Conservation (phyloP, 2,888 invertebrate species). For the Caenorhabditis imperialis region DNA sequence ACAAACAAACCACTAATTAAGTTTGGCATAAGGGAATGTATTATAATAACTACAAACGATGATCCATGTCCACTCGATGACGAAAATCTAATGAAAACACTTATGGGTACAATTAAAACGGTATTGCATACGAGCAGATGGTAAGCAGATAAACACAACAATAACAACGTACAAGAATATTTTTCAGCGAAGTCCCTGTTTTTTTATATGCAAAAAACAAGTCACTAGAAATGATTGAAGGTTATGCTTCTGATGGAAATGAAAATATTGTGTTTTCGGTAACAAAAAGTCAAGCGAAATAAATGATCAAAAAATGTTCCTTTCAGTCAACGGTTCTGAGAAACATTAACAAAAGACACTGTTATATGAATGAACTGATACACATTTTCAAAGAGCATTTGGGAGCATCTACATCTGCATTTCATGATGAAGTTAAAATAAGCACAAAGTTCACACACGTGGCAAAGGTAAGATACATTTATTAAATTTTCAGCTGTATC, state of each 20-base stretch:
- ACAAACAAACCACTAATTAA: no score
- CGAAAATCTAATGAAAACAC: constrained; percentile 29
- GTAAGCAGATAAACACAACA: background rate
- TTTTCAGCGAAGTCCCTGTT: constrained; percentile 42
- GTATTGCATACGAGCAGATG: constrained; percentile 30
- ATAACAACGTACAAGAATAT: background rate
- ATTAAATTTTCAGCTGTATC: no score
- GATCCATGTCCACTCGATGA: background rate
- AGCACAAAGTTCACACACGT: constrained; percentile 31
- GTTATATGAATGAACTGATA: constrained; percentile 22
- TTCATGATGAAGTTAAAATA: constrained; percentile 41
- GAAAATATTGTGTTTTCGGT: constrained; percentile 7
- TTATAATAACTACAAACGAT: constrained; percentile 22
- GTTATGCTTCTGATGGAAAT: constrained; percentile 45
- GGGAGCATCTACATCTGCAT: constrained; percentile 26
- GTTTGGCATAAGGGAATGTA: constrained; percentile 45
- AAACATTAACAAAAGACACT: constrained; percentile 26
- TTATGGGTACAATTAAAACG: constrained; percentile 31
- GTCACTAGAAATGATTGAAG: constrained; percentile 15
- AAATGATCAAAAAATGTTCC: background rate
- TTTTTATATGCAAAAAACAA: constrained; percentile 25
- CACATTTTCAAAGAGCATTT: constrained; percentile 41
- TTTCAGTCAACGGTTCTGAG: constrained; percentile 24
- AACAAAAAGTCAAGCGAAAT: background rate
- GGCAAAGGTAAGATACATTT: background rate